Evolutionary conservation across 1,140 invertebrate species (phyloP).

Genomic region (Bombus soroeensis): DNA sequence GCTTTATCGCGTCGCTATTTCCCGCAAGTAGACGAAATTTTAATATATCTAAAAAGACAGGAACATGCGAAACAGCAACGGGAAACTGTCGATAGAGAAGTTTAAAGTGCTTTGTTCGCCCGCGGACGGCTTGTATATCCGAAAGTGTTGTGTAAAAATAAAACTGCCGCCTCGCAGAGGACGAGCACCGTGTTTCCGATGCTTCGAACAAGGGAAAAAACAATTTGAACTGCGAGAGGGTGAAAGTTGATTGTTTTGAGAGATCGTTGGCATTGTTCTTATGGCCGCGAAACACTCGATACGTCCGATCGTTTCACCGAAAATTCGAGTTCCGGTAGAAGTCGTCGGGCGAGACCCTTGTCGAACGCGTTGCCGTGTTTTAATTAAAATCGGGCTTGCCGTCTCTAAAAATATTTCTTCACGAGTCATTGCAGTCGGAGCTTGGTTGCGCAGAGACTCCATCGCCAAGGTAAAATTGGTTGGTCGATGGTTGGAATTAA

Average conservation of each 20-base stretch:
- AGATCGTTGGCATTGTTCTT: neutral
- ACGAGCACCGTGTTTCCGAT: neutral
- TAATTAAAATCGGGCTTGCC: slow-evolving; percentile 53
- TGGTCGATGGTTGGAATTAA: too few species aligned
- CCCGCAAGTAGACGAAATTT: neutral
- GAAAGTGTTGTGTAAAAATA: neutral
- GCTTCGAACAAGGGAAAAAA: neutral
- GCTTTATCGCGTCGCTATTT: neutral
- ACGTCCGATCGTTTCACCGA: neutral
- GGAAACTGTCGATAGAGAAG: neutral
- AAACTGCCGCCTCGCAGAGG: neutral
- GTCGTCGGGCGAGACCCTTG: neutral
- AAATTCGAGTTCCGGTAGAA: neutral
- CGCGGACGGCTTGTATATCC: neutral
- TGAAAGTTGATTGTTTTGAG: slow-evolving; percentile 4
- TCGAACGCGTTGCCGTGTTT: slow-evolving; percentile 26
- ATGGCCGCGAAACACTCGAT: neutral
- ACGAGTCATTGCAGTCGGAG: slow-evolving; percentile 23
- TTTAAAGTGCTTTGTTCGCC: neutral
- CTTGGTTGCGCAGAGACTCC: neutral
- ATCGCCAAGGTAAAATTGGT: slow-evolving; percentile 52
- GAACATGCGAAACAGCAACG: neutral
- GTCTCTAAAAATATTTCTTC: slow-evolving; percentile 52
- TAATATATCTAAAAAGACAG: neutral
- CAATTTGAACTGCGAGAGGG: neutral